phyloP scores from a whole-genome alignment of 2,888 invertebrate genomes.

The Epinotia demarniana region DNA sequence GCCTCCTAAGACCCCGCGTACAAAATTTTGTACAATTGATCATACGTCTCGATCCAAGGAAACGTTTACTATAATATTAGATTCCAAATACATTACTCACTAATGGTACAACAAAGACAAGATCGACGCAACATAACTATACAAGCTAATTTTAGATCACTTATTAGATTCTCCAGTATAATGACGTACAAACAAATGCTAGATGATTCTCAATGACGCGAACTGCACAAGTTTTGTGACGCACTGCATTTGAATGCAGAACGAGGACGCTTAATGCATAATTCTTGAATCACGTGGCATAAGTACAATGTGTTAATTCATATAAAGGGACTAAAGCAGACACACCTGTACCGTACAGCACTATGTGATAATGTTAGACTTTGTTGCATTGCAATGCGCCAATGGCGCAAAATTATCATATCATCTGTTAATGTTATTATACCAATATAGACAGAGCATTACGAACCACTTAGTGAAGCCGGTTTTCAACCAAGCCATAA shows the following conservation, averaged over 20 bases:
- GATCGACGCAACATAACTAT: not conserved
- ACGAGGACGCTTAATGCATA: slow-evolving; percentile 28
- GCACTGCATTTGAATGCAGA: slow-evolving; percentile 31
- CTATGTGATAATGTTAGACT: too few relatives aligned
- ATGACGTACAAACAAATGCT: slow-evolving; percentile 15
- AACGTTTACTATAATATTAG: not conserved
- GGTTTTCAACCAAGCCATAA: too few relatives aligned
- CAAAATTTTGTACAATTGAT: too few relatives aligned
- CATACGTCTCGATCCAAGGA: not conserved
- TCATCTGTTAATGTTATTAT: too few relatives aligned
- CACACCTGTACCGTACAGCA: not conserved
- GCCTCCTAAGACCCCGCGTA: too few relatives aligned
- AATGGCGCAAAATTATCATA: not conserved
- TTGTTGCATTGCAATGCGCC: not conserved
- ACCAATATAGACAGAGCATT: too few relatives aligned
- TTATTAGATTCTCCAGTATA: not conserved
- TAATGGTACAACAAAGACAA: not conserved
- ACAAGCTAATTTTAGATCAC: slow-evolving; percentile 18
- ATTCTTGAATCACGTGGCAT: slow-evolving; percentile 21
- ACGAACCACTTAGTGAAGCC: too few relatives aligned
- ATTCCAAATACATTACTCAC: slow-evolving; percentile 1
- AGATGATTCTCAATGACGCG: slow-evolving; percentile 35
- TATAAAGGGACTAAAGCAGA: not conserved
- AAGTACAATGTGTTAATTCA: slow-evolving; percentile 1
- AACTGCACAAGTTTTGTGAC: slow-evolving; percentile 33